Evolutionary conservation across 2,113 vertebrate species (phyloP).

Genomic region (Ptilorrhoa leucosticta): DNA sequence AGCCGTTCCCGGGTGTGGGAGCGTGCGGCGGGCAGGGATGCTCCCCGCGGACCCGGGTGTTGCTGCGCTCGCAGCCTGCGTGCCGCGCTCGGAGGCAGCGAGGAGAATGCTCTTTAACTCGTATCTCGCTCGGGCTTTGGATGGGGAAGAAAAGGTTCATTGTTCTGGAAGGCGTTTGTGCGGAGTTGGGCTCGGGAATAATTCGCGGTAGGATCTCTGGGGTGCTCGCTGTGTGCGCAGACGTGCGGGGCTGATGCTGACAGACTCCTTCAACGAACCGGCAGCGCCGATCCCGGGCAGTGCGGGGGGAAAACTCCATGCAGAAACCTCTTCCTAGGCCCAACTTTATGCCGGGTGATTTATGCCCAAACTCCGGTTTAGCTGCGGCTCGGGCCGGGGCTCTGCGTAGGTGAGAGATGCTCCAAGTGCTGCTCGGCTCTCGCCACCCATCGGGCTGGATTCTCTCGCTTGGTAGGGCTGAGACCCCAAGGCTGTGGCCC

Average conservation of each 20-base stretch:
- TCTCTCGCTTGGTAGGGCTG: not conserved
- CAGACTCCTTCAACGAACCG: fast-evolving
- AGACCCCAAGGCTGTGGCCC: not conserved
- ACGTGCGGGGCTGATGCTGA: not conserved
- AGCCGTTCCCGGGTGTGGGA: fast-evolving
- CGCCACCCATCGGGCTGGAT: not conserved
- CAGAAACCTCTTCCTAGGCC: slow-evolving; percentile 16
- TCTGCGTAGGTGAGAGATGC: not conserved
- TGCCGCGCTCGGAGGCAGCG: not conserved
- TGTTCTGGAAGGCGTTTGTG: not conserved
- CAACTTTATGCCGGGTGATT: not conserved
- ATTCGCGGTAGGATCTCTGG: fast-evolving
- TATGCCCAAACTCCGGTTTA: not conserved
- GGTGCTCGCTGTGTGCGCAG: not conserved
- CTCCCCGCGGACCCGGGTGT: not conserved
- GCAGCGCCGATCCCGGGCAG: not conserved
- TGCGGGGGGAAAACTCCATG: not conserved
- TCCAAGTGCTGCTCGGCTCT: not conserved
- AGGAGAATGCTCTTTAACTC: not conserved
- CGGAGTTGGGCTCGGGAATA: not conserved
- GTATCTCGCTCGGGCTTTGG: not conserved
- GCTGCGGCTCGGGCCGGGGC: not conserved
- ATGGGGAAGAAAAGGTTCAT: not conserved
- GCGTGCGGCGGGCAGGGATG: not conserved
- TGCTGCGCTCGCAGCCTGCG: not conserved